Evolutionary conservation across 1,140 invertebrate genomes (phyloP).

Genomic region (Drosophila navojoa): DNA sequence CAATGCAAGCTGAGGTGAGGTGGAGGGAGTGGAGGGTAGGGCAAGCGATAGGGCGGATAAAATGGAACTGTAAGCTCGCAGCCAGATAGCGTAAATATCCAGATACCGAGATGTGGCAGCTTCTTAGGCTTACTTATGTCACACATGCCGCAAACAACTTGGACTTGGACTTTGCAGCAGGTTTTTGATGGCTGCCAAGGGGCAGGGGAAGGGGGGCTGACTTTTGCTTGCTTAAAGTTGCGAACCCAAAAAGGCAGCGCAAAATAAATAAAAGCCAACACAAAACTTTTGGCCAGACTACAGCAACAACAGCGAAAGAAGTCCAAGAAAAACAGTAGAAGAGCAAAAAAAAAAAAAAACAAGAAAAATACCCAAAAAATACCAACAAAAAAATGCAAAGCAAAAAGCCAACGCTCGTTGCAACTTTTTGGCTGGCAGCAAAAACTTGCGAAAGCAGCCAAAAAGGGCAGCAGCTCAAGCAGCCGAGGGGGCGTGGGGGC

Average conservation of each 20-base stretch:
- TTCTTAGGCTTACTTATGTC: slow-evolving; percentile 78
- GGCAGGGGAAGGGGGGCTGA: no score
- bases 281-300: slow-evolving; percentile 57
- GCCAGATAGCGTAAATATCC: slow-evolving; percentile 13
- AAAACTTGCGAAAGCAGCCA: slow-evolving; percentile 46
- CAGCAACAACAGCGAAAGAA: background rate
- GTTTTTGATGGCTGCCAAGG: no score
- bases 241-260: slow-evolving; percentile 30
- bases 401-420: slow-evolving; percentile 36
- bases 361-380: slow-evolving; percentile 12
- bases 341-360: slow-evolving; percentile 3
- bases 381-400: slow-evolving; percentile 24
- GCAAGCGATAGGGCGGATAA: background rate
- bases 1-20: background rate
- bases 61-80: slow-evolving; percentile 31
- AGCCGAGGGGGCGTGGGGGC: slow-evolving; percentile 1
- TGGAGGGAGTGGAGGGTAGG: background rate
- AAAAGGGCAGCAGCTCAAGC: slow-evolving; percentile 17
- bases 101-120: slow-evolving; percentile 47
- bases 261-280: slow-evolving; percentile 73
- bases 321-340: slow-evolving; percentile 13
- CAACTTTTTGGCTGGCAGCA: slow-evolving; percentile 62
- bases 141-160: slow-evolving; percentile 50
- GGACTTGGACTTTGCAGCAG: slow-evolving; percentile 29
- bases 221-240: slow-evolving; percentile 69